Percentiles rank a stretch among this genome's conserved stretches.
Conservation (phyloP, 1,140 invertebrate species). For the Pissodes strobi region DNA sequence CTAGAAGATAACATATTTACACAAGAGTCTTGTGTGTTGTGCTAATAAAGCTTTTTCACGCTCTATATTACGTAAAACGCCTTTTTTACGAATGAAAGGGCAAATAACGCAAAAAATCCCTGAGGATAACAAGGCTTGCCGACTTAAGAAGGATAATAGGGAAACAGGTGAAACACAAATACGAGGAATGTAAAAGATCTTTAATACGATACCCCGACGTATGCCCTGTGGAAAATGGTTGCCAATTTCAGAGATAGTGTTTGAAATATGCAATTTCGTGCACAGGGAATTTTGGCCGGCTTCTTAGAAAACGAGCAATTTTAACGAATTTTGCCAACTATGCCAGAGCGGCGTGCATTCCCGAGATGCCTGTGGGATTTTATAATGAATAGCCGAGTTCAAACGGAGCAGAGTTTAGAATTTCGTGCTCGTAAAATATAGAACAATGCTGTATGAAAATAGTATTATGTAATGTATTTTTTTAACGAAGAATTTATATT, state of each 20-base stretch:
- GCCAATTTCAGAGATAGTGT: constrained; percentile 7
- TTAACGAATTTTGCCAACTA: neutral
- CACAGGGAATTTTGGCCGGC: neutral
- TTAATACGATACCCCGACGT: constrained; percentile 7
- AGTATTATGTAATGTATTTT: too few species aligned
- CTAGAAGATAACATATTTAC: constrained; percentile 8
- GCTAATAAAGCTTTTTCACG: constrained; percentile 17
- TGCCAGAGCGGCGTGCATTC: neutral
- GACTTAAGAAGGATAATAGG: constrained; percentile 18
- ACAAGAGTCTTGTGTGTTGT: constrained; percentile 2
- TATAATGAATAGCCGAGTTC: constrained; percentile 7
- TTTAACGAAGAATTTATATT: too few species aligned
- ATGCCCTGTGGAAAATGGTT: constrained; percentile 6
- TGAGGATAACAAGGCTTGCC: constrained; percentile 21
- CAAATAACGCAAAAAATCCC: constrained; percentile 14
- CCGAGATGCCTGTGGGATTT: constrained; percentile 3
- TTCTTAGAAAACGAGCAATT: constrained; percentile 9
- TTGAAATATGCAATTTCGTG: constrained; percentile 16
- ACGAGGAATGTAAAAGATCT: constrained; percentile 3
- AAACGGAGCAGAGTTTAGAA: neutral
- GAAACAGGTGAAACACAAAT: constrained; percentile 12
- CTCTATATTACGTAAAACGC: neutral
- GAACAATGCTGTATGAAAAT: too few species aligned
- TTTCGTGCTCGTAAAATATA: neutral
- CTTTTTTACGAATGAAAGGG: constrained; percentile 18